Evolutionary conservation across 2,797 vertebrate species (phyloP), one percentile per base, ranked within the genome.

Genomic region (Eulemur coronatus): DNA sequence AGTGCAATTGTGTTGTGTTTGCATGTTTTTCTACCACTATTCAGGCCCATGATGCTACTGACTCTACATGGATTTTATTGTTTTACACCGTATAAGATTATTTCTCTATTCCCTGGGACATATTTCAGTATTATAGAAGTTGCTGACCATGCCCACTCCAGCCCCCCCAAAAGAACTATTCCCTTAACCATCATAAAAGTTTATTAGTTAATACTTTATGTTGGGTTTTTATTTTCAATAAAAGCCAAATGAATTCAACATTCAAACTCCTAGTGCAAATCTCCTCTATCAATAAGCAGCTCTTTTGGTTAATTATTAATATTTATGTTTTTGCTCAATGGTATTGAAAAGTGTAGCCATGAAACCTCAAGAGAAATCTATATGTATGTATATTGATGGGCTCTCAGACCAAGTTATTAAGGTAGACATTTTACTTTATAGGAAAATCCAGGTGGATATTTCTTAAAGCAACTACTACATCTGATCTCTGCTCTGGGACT

Each of bases 251-350:
- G 5, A 41, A 75, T 76, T 91, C 72, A 50, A 14, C n/a, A 81
- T 87, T 93, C 38, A 75, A 3, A 81, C 38, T 55, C 9, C 15
- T 72, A 12, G 10, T 75, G 14, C 46, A 82, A 73, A 72, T 84
- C 30, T 84, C 17, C 30, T 78, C 43, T 91, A n/a, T 89, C 70
- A 95, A 69, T 1, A 46, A 41, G 48, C 69, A 96, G 11, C 22
- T 94, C 43, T 93, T 43, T 8, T 28, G 65, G 14, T 75, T 96
- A 84, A 57, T 91, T 95, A 97, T 57, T 26, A 57, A 57, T 82
- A 93, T 84, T 94, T 82, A 67, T 46, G 12, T 46, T 94, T 95
- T 94, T 50, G 4, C 15, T 89, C 38, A 33, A n/a, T 50, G 52
- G 15, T 80, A 85, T 73, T 79, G 4, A 76, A 91, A 97, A 84